Percentiles rank a stretch among this genome's conserved stretches.
phyloP scores from a whole-genome alignment of 2,797 vertebrate genomes.

The Chelonia mydas region DNA sequence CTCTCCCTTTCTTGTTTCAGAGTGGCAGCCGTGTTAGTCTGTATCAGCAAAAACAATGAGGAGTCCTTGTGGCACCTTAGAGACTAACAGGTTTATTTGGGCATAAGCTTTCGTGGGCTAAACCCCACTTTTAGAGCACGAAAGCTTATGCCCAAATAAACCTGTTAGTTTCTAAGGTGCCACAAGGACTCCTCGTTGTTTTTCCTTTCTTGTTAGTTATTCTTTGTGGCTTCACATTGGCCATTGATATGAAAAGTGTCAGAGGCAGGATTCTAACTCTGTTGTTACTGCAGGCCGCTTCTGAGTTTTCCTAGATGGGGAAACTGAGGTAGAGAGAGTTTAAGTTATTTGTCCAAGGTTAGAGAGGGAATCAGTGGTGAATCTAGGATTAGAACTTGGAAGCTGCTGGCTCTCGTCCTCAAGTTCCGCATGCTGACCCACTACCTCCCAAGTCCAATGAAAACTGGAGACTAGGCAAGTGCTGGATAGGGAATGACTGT shows the following conservation, averaged over 20 bases:
- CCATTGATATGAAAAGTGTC: not conserved
- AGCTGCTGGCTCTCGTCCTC: not conserved
- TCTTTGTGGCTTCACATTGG: not conserved
- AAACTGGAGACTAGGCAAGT: not conserved
- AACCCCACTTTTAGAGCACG: too few species aligned
- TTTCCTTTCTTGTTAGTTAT: slow-evolving; percentile 11
- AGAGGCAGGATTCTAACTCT: slow-evolving; percentile 3
- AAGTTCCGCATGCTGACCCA: not conserved
- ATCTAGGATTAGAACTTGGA: too few species aligned
- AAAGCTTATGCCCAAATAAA: too few species aligned
- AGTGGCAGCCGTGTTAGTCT: too few species aligned
- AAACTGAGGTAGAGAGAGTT: not conserved
- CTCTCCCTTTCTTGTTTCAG: not conserved
- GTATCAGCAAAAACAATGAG: too few species aligned
- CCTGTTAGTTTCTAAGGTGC: too few species aligned
- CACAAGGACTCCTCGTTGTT: too few species aligned
- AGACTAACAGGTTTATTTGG: too few species aligned
- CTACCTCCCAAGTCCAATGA: not conserved
- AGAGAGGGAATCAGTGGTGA: not conserved
- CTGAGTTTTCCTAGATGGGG: not conserved
- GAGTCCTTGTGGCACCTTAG: too few species aligned
- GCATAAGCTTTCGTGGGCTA: too few species aligned
- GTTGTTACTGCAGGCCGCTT: not conserved
- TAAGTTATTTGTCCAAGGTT: not conserved
- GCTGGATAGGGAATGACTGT: not conserved